Evolutionary conservation across 2,113 vertebrate genomes (phyloP).

Genomic region (Podarcis cretensis): DNA sequence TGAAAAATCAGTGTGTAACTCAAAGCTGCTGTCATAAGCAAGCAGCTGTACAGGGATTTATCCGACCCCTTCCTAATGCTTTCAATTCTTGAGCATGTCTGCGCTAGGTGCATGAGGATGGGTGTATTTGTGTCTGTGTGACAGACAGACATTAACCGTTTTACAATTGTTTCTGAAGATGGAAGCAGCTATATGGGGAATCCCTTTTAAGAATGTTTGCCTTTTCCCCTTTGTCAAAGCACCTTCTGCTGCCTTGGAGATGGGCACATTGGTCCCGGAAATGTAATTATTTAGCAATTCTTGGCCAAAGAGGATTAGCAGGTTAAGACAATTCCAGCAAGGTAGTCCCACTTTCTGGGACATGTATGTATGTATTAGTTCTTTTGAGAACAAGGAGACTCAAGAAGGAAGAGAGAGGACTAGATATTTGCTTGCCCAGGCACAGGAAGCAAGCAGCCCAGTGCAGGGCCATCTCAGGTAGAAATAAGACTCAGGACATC

Average conservation of each 20-base stretch:
- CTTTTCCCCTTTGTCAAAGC: not conserved
- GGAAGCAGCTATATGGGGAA: rapidly evolving
- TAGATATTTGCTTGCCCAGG: not conserved
- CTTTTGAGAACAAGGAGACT: not conserved
- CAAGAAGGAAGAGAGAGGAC: not conserved
- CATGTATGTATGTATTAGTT: rapidly evolving
- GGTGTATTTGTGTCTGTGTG: not conserved
- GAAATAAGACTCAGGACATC: not conserved
- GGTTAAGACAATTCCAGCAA: conserved; percentile 36
- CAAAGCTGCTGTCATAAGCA: not conserved
- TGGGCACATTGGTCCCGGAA: not conserved
- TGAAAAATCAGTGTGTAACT: not conserved
- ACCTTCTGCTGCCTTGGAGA: not conserved
- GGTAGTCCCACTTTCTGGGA: not conserved
- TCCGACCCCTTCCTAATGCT: not conserved
- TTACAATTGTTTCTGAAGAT: not conserved
- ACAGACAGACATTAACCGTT: not conserved
- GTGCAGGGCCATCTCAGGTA: too few species aligned
- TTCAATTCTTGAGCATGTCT: rapidly evolving
- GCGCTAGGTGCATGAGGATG: not conserved
- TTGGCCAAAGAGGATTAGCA: conserved; percentile 53
- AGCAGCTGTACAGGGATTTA: not conserved
- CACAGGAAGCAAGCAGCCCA: too few species aligned
- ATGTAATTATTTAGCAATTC: conserved; percentile 23
- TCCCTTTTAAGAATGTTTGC: not conserved